These are phyloP conservation scores for Emydoidea blandingii DNA, from an alignment of 2,797 vertebrate genomes.

Conservation along the genomic window DNA sequence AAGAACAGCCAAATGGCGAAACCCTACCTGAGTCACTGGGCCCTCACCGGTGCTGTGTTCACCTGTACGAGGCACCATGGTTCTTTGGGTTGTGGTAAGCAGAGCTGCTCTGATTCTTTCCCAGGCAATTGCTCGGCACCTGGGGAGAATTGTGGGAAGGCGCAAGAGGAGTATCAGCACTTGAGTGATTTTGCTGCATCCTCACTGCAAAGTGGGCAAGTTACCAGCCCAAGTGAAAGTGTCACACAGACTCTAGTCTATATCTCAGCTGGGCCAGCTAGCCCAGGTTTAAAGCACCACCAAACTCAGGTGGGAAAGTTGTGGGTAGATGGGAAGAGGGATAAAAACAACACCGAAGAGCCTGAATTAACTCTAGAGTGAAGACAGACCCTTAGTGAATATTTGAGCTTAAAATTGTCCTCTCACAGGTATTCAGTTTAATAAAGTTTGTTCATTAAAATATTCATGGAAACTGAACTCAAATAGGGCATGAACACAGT, in stretches of 20 bases:
- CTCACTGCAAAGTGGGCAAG: neutral
- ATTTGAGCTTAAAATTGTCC: neutral
- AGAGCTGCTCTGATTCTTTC: neutral
- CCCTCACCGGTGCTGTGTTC: neutral
- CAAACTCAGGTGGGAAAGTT: neutral
- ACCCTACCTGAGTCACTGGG: neutral
- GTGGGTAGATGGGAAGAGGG: neutral
- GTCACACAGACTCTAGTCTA: rapidly evolving
- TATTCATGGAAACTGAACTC: constrained; percentile 30
- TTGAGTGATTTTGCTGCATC: neutral
- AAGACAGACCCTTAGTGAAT: constrained; percentile 4
- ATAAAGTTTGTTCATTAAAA: neutral
- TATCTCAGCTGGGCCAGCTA: neutral
- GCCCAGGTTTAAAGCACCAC: neutral
- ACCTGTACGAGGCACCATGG: neutral
- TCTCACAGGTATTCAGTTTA: neutral
- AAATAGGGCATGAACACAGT: constrained; percentile 20
- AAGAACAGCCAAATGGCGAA: neutral
- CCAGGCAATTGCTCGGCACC: neutral
- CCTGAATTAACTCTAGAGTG: constrained; percentile 1
- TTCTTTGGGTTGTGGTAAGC: neutral
- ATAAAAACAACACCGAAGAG: neutral
- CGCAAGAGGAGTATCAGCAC: neutral
- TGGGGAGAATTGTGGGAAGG: neutral
- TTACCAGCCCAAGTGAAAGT: neutral